Evolutionary conservation across 2,113 vertebrate species (phyloP).

Genomic region (Percina caprodes): DNA sequence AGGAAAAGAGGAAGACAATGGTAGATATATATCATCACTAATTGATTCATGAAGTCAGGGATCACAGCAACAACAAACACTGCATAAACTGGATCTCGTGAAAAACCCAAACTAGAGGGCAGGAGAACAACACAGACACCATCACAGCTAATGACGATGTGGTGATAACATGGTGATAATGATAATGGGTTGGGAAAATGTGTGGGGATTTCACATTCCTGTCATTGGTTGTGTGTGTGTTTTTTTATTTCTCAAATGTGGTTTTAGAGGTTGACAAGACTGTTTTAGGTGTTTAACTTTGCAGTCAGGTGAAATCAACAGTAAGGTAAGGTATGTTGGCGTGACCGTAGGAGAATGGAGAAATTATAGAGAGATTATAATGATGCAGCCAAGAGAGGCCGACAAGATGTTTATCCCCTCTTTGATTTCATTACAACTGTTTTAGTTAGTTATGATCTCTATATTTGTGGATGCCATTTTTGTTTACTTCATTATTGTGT

Average conservation of each 20-base stretch:
- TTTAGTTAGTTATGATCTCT: not conserved
- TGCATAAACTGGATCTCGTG: constrained; percentile 18
- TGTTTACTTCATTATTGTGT: not conserved
- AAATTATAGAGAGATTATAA: not conserved
- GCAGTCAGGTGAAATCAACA: constrained; percentile 35
- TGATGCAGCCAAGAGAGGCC: not conserved
- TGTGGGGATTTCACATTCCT: constrained; percentile 56
- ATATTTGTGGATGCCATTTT: not conserved
- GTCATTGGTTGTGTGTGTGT: constrained; percentile 40
- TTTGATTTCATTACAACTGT: not conserved
- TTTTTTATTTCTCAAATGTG: constrained; percentile 15
- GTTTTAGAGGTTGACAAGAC: not conserved
- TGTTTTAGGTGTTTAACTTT: constrained; percentile 46
- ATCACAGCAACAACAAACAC: constrained; percentile 39
- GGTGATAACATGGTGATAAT: constrained; percentile 73
- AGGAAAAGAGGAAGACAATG: constrained; percentile 24
- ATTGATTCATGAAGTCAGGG: constrained; percentile 14
- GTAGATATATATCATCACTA: constrained; percentile 4
- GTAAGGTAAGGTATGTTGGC: not conserved
- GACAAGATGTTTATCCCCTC: not conserved
- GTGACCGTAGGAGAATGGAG: not conserved
- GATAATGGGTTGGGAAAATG: constrained; percentile 68
- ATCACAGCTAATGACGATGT: constrained; percentile 61
- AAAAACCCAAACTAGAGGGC: constrained; percentile 27
- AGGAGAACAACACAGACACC: constrained; percentile 43